Evolutionary conservation across 2,888 invertebrate genomes (phyloP).

Genomic region (Synergus laeviventris): DNA sequence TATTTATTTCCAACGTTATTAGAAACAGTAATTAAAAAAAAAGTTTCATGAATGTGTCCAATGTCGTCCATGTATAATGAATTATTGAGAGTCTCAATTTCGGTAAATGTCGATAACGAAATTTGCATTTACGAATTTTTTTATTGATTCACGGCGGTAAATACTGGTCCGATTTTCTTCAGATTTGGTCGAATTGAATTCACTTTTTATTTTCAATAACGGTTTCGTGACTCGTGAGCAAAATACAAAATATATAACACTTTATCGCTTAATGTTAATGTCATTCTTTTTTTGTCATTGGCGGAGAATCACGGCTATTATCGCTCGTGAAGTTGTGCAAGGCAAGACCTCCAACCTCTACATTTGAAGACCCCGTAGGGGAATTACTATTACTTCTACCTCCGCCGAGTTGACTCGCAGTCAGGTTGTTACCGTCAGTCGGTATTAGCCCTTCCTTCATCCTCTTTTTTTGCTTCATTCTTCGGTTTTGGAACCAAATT

Average conservation of each 20-base stretch:
- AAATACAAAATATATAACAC: not conserved
- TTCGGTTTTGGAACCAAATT: constrained; percentile 98
- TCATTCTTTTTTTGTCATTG: constrained; percentile 70
- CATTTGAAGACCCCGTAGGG: constrained; percentile 69
- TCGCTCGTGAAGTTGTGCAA: constrained; percentile 79
- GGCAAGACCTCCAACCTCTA: constrained; percentile 64
- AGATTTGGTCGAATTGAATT: too few species aligned
- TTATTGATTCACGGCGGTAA: too few species aligned
- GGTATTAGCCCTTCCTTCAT: constrained; percentile 94
- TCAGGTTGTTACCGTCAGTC: constrained; percentile 76
- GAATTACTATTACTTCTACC: constrained; percentile 72
- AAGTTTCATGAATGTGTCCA: too few species aligned
- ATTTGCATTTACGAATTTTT: too few species aligned
- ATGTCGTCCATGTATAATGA: too few species aligned
- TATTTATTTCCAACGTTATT: too few species aligned
- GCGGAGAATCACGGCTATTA: constrained; percentile 83
- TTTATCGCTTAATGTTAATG: constrained; percentile 43
- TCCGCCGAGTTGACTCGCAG: constrained; percentile 70
- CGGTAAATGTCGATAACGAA: too few species aligned
- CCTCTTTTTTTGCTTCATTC: constrained; percentile 99
- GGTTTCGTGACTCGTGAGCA: not conserved
- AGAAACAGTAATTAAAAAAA: too few species aligned
- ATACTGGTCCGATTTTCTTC: too few species aligned
- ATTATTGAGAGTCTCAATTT: too few species aligned
- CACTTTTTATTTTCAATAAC: not conserved